phyloP scores from a whole-genome alignment of 2,888 invertebrate species.

The Andrena hattorfiana region DNA sequence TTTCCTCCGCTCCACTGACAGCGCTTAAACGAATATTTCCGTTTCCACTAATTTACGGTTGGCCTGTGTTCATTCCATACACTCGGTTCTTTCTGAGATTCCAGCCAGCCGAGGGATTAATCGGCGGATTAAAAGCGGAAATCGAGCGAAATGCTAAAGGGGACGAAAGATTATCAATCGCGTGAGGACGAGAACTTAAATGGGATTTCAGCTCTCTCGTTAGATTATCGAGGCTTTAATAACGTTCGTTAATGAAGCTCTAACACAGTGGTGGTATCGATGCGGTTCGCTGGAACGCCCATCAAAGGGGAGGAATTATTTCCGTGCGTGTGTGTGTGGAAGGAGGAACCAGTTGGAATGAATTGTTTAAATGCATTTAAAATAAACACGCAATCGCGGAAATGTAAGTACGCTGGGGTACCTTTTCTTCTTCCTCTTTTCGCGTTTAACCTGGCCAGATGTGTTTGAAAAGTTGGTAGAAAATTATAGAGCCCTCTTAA shows the following conservation, averaged over 20 bases:
- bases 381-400: neutral
- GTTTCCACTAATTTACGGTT: too few species aligned
- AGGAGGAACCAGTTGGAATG: neutral
- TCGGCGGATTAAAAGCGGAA: slow-evolving; percentile 13
- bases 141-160: slow-evolving; percentile 18
- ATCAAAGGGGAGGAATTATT: neutral
- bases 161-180: slow-evolving; percentile 29
- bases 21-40: neutral
- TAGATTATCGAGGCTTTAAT: slow-evolving; percentile 13
- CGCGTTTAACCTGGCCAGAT: neutral
- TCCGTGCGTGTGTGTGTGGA: neutral
- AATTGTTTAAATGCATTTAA: slow-evolving; percentile 4
- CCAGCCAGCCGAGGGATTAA: too few species aligned
- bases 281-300: neutral
- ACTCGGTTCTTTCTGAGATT: too few species aligned
- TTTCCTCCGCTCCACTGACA: neutral
- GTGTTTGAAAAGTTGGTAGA: neutral
- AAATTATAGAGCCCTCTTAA: slow-evolving; percentile 1
- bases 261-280: neutral
- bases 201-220: neutral
- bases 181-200: slow-evolving; percentile 3
- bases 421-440: neutral
- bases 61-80: too few species aligned
- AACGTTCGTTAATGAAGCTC: neutral
- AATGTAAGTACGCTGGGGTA: neutral